Evolutionary conservation across 2,113 vertebrate genomes (phyloP), one percentile per base, ranked within the genome.

Genomic region (Pseudorhombus dupliciocellatus): DNA sequence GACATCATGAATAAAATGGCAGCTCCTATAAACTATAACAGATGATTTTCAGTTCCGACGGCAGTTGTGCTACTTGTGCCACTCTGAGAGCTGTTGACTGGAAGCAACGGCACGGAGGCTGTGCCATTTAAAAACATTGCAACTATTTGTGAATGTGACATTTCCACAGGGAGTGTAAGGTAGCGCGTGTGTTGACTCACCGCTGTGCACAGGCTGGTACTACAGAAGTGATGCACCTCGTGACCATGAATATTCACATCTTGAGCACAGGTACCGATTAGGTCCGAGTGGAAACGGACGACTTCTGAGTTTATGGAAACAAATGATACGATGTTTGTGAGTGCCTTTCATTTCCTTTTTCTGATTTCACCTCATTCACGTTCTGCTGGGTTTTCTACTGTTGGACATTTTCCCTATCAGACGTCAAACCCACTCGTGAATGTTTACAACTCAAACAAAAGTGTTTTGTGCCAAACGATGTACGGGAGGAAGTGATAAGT

Each of bases 391-490:
- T 58, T 66, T 73, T 70, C 22, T 62, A 50, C 65, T 46, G 64
- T 4, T 26, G 48, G 20, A 12, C 26, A 16, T 60, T 54, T 61
- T 37, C 48, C 16, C 52, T 21, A 30, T 51, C 20, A 65, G 16
- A 67, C 68, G 44, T 57, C 25, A 28, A 55, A 37, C 1, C 20
- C 31, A 52, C 20, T 50, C 18, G 1, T 54, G 55, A 42, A 66
- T 37, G 72, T 84, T 79, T 50, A 50, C 46, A 50, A n/a, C 46
- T 20, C 44, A 46, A 44, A 44, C 42, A 44, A 37, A 56, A 30
- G 7, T 25, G 24, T 61, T 69, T 16, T 61, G 48, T 34, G 52
- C 61, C 53, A 54, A 34, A n/a, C 28, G 25, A 15, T 5, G 14
- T 18, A 15, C 37, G 22, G 40, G 12, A 52, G n/a, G 7, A 60